Evolutionary conservation across 2,113 vertebrate genomes (phyloP), one percentile per base, ranked within the genome.

Genomic region (Carassius carassius): DNA sequence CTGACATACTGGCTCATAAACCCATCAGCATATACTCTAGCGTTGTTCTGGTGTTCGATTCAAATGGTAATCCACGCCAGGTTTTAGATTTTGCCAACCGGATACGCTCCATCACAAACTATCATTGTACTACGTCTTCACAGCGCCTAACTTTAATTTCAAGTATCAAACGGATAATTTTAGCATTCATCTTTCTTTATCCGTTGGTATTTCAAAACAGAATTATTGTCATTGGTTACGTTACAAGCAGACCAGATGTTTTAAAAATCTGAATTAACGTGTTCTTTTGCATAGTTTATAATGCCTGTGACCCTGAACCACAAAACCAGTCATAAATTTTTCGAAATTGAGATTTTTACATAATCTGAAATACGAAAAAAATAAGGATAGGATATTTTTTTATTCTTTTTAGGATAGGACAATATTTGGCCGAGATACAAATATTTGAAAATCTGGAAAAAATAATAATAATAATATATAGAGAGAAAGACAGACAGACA

Each of bases 1-100:
- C 74, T 13, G 51, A 54, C 75, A 77, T 13, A 56, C 54, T 37
- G 51, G 23, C 14, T 19, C 14, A 29, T 54, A 77, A 29, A 32
- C 54, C 76, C 12, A 19, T 13, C 56, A 29, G 35, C 32, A 32
- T 5, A 44, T 5, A 44, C 37, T 41, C 35, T n/a, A 44, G 81
- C 16, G 29, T 35, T 10, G 14, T 69, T 41, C 35, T 70, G 35
- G 35, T 41, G n/a, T 4, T 21, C 37, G 41, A 4, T 9, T 19
- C 16, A 69, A 21, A 37, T 69, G 16, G 0, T 2, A 63, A 65
- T 74, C 84, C 78, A 49, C 16, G 37, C 56, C 84, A 47, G 67
- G 84, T 51, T 85, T 85, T 85, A 29, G 51, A 23, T 78, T 58
- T 62, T 73, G 65, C 84, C 84, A 35, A 19, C 56, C 19, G 72